Evolutionary conservation across 2,888 invertebrate genomes (phyloP), one percentile per base, ranked within the genome.

Genomic region (Oxyscelio sp.): DNA sequence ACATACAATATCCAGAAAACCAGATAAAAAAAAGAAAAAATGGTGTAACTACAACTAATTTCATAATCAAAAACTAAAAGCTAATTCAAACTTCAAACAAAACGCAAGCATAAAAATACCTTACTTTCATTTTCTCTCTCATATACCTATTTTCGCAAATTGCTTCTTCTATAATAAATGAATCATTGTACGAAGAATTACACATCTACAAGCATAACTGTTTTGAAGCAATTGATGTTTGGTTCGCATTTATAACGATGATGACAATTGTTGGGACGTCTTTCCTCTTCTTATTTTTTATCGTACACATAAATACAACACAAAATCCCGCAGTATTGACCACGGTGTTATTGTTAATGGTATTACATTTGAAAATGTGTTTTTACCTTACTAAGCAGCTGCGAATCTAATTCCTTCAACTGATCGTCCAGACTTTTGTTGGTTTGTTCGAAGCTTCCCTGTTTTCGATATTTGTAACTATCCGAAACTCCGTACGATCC

Each of bases 361-460:
- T 63, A 70, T 73, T 91, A 91, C 89, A 89, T 90, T 87, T 89
- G 90, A 89, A 90, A 91, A 86, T 91, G 90, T 91, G 89, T 91
- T 89, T 92, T 90, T 94, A 94, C 94, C 94, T 94, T 94, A 90
- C 94, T 96, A 94, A 97, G 96, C 92, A 97, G 96, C 87, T 97
- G 97, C 85, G 97, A 97, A 94, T 97, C 97, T 89, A 97, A 95
- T 94, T 97, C 97, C 93, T 97, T 97, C 89, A 97, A 95, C 94
- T 97, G 97, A 94, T 97, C 97, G 94, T 97, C 97, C 90, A 97
- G 95, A 40, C 97, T 96, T 88, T 97, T 96, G n/a, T n/a, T n/a
- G n/a, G n/a, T n/a, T n/a, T n/a, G n/a, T n/a, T n/a, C n/a, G n/a
- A n/a, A n/a, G n/a, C n/a, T n/a, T n/a, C n/a, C n/a, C n/a, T n/a